A percentile compares a stretch with the other conserved stretches of the same genome.
Evolutionary conservation across 2,113 vertebrate genomes (phyloP).

Genomic region (Tragelaphus strepsiceros): DNA sequence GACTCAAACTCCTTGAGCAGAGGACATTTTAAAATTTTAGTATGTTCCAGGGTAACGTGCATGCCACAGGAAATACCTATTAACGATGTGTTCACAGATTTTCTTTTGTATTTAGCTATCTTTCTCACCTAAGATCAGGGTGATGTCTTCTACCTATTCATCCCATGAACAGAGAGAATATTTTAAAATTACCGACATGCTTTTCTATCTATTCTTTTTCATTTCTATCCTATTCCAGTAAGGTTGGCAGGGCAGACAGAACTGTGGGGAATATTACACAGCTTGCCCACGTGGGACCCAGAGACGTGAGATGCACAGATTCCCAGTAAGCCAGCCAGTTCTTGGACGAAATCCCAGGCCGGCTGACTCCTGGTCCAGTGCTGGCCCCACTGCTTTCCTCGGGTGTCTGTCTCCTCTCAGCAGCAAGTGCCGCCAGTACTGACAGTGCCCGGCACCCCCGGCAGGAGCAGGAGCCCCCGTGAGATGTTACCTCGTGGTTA

Average conservation of each 20-base stretch:
- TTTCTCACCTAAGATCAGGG: background rate
- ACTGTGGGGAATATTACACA: background rate
- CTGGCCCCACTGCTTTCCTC: background rate
- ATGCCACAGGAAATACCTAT: background rate
- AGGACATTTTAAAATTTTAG: background rate
- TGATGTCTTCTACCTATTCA: background rate
- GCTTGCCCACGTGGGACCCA: background rate
- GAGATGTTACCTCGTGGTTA: slow-evolving; percentile 91
- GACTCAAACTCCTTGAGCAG: background rate
- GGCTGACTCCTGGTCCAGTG: background rate
- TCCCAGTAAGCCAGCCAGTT: background rate
- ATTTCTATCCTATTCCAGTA: background rate
- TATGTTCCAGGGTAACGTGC: background rate
- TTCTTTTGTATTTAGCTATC: background rate
- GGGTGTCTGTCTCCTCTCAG: background rate
- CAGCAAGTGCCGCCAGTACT: background rate
- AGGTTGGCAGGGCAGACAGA: background rate
- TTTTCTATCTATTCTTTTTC: background rate
- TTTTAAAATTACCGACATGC: background rate
- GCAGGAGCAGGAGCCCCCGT: rapidly evolving
- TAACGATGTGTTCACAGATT: background rate
- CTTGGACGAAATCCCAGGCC: background rate
- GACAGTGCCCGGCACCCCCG: rapidly evolving
- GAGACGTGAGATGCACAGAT: too few species aligned
- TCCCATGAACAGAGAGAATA: background rate